Evolutionary conservation across 2,113 vertebrate species (phyloP).

Genomic region (Poeciliopsis occidentalis): DNA sequence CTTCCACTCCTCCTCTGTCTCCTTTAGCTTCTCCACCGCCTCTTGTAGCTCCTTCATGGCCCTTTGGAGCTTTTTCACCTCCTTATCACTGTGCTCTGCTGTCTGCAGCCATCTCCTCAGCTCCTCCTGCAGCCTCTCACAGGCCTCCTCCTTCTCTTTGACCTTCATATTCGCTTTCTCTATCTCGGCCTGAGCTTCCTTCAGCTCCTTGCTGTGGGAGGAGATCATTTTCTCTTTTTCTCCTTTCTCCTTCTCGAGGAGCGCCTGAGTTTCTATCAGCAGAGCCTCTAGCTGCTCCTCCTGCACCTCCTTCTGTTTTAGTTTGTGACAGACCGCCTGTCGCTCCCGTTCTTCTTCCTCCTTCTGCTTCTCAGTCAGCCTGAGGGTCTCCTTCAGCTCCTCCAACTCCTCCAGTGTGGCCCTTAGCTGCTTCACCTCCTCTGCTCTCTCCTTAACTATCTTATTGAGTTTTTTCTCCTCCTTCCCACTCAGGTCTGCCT

Average conservation of each 20-base stretch:
- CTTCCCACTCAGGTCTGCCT: neutral
- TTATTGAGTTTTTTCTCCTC: too few species aligned
- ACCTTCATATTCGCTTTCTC: constrained; percentile 22
- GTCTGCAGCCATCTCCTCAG: constrained; percentile 36
- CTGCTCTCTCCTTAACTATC: too few species aligned
- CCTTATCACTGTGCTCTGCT: constrained; percentile 5
- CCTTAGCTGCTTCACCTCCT: too few species aligned
- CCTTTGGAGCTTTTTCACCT: constrained; percentile 27
- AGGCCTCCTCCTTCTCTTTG: constrained; percentile 34
- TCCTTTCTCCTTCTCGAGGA: constrained; percentile 52
- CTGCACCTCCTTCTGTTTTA: constrained; percentile 42
- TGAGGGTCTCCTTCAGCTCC: constrained; percentile 39
- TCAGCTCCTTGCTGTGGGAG: constrained; percentile 32
- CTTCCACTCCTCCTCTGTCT: too few species aligned
- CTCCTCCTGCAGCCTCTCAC: constrained; percentile 47
- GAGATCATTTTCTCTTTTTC: constrained; percentile 46
- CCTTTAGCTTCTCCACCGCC: constrained; percentile 16
- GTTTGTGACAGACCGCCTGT: constrained; percentile 11
- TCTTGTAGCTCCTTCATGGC: constrained; percentile 39
- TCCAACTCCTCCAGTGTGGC: constrained; percentile 32
- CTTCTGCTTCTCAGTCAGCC: constrained; percentile 31
- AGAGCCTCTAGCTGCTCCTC: constrained; percentile 39
- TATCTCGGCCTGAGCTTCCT: neutral
- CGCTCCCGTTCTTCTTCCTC: constrained; percentile 28
- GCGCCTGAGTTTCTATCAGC: constrained; percentile 40